Percentiles rank a stretch among this genome's conserved stretches.
Evolutionary conservation across 2,888 invertebrate genomes (phyloP).

Genomic region (Oscheius sp.): DNA sequence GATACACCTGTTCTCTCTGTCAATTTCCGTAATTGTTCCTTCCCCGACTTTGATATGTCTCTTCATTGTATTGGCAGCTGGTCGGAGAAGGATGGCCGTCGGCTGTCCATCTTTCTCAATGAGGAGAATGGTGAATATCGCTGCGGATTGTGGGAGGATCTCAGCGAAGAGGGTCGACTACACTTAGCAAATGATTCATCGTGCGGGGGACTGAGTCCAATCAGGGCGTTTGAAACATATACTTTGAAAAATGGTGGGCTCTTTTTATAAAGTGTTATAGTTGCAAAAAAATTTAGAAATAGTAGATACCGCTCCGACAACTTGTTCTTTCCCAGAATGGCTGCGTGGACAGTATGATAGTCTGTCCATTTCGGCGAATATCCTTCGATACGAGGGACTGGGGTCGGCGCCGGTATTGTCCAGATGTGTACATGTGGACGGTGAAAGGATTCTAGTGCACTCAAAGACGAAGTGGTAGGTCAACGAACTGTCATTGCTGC

Average conservation of each 20-base stretch:
- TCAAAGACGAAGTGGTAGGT: slow-evolving; percentile 58
- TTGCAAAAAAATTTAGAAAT: slow-evolving; percentile 17
- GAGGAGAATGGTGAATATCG: slow-evolving; percentile 58
- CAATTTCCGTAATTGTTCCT: slow-evolving; percentile 56
- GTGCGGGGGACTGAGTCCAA: slow-evolving; percentile 39
- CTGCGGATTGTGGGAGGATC: slow-evolving; percentile 37
- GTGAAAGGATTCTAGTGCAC: slow-evolving; percentile 55
- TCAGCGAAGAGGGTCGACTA: neutral
- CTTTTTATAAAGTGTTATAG: neutral
- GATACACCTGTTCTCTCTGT: slow-evolving; percentile 40
- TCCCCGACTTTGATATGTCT: slow-evolving; percentile 58
- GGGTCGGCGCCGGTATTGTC: slow-evolving; percentile 49
- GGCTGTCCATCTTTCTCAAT: slow-evolving; percentile 49
- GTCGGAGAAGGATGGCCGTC: slow-evolving; percentile 33
- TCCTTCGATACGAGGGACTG: slow-evolving; percentile 43
- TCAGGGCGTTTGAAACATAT: slow-evolving; percentile 46
- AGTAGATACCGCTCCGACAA: slow-evolving; percentile 42
- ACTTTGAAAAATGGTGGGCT: slow-evolving; percentile 35
- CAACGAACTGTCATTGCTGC: neutral
- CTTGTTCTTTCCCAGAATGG: slow-evolving; percentile 59
- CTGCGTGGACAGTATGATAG: slow-evolving; percentile 57
- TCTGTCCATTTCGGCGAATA: slow-evolving; percentile 45
- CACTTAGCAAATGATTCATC: slow-evolving; percentile 49
- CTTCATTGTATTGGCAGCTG: slow-evolving; percentile 53
- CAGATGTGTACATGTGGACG: slow-evolving; percentile 53